Conservation (phyloP, 37 sponge, comb jelly and placozoan species). For the Agelas oroides region DNA sequence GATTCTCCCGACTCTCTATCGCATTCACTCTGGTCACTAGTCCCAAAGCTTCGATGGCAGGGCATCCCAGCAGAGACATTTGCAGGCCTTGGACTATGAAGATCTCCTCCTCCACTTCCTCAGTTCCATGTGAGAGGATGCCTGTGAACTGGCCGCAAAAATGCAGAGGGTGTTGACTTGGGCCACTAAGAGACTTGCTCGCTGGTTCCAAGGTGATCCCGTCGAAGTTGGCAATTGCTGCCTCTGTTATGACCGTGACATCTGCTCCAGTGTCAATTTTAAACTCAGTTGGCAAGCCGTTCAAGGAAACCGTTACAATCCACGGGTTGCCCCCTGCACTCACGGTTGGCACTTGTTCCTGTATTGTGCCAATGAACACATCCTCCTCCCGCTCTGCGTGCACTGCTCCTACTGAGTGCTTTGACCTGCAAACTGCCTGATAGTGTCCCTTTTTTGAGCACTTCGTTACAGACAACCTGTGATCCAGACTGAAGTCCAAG, state of each 20-base stretch:
- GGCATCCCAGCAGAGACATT: conserved; percentile 21
- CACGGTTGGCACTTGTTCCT: background rate
- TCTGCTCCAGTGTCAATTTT: conserved; percentile 41
- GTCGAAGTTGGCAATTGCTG: background rate
- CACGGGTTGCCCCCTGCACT: background rate
- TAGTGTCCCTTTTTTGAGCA: conserved; percentile 13
- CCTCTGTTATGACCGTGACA: background rate
- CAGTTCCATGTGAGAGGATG: background rate
- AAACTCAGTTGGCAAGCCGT: conserved; percentile 13
- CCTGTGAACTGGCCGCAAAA: conserved; percentile 8
- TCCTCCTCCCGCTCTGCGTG: background rate
- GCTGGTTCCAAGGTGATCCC: background rate
- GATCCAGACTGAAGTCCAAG: no score
- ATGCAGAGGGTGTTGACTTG: background rate
- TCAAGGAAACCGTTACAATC: background rate
- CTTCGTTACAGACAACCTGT: no score
- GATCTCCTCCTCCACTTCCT: background rate
- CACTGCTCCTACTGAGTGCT: background rate
- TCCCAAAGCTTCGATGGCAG: conserved; percentile 32
- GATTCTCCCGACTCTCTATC: background rate
- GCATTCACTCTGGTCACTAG: background rate
- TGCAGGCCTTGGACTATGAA: background rate
- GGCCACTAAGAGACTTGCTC: background rate
- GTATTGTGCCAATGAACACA: background rate
- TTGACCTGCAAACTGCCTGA: background rate